Evolutionary conservation across 2,113 vertebrate genomes (phyloP).

Genomic region (Limanda limanda): DNA sequence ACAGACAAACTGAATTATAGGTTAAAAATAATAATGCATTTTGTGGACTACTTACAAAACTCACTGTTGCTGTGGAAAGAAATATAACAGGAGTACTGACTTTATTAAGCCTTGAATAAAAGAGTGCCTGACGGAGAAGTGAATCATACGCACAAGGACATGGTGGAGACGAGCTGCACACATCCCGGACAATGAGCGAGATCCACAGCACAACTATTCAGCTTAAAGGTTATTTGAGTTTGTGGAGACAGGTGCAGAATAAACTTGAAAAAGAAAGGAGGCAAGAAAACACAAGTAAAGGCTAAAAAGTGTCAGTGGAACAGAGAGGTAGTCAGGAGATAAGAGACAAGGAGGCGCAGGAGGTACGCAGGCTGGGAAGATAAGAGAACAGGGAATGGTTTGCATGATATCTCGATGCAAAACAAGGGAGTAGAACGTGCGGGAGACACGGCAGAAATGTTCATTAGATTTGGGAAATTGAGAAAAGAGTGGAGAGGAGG

Average conservation of each 20-base stretch:
- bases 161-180: no score
- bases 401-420: conserved; percentile 19
- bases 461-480: not conserved
- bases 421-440: conserved; percentile 15
- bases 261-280: not conserved
- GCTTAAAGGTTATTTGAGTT: conserved; percentile 20
- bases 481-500: conserved; percentile 4
- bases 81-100: not conserved
- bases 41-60: conserved; percentile 7
- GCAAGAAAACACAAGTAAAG: conserved; percentile 28
- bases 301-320: conserved; percentile 15
- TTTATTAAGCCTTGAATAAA: not conserved
- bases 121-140: not conserved
- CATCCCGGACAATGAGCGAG: not conserved
- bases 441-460: not conserved
- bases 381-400: conserved; percentile 6
- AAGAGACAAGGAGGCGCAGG: not conserved
- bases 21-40: not conserved
- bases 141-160: not conserved
- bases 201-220: conserved; percentile 2
- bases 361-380: not conserved
- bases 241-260: not conserved
- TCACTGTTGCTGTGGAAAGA: not conserved
- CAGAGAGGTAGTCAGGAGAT: conserved; percentile 6
- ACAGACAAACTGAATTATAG: conserved; percentile 1